Evolutionary conservation across 2,797 vertebrate genomes (phyloP), one percentile per base, ranked within the genome.

Genomic region (Pipistrellus pipistrellus): DNA sequence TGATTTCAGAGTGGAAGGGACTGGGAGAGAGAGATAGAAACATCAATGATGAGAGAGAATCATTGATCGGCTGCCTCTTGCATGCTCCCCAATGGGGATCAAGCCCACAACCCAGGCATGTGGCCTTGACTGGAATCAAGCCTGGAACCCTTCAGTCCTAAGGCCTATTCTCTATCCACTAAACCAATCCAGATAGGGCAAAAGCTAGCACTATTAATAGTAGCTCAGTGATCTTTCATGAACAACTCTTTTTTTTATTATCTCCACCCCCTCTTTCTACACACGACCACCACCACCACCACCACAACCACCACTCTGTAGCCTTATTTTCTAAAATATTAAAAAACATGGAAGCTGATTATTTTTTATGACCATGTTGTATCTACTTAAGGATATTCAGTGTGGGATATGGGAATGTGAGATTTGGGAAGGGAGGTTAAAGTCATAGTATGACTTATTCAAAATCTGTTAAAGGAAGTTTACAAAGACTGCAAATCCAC

Each of bases 291-390:
- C 55, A 59, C 55, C 23, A 59, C 55, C 23, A 27, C 10, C 23
- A 57, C 10, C 21, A 57, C 55, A 8, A 57, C 21, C n/a, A 66
- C n/a, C 15, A 62, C 2, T 55, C 8, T 72, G 17, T 91, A 82
- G 18, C 32, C 46, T 66, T 89, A 41, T 80, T 94, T 92, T 87
- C 72, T 90, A 72, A 92, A 90, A 25, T 62, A 66, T 32, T 81
- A 90, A 80, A 87, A 89, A 90, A 55, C 18, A 62, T 90, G 48
- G 8, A 4, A 51, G 48, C 69, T 75, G 20, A 81, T 20, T 4
- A 38, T 83, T 91, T 93, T n/a, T 85, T 82, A 30, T 87, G 59
- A 69, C 15, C 25, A 41, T 41, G 4, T 14, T 95, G 3, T 66
- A 25, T 62, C 51, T 88, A 80, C 30, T 64, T 88, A 82, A 64